Evolutionary conservation across 1,140 invertebrate genomes (phyloP), one percentile per base, ranked within the genome.

Genomic region (Mya arenaria): DNA sequence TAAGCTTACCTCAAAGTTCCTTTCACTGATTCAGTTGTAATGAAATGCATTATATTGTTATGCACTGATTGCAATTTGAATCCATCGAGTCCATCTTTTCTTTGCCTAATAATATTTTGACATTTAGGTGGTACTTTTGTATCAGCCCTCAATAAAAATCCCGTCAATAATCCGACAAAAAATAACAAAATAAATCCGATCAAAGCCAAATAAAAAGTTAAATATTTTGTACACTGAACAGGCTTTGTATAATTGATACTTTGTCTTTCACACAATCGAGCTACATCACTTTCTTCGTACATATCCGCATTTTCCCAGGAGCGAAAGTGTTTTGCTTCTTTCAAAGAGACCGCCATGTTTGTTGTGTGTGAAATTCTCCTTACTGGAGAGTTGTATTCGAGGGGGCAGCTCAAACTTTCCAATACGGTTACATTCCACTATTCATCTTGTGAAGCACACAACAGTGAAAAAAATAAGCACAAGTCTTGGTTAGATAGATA

Each of bases 341-440:
- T 72, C 69, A 72, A 72, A 72, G 69, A 52, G 48, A 44, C 69
- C 69, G 69, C 69, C 69, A 72, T 72, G 41, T 72, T 72, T 72
- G 48, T 56, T 37, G 3, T 72, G 69, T 56, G 37, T 17, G 39
- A 6, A 1, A 34, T 25, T 37, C 28, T 56, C 19, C 69, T 44
- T 56, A 72, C 56, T 44, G 56, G 58, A 55, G 69, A 55, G 39
- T 10, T 36, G 44, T 72, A 48, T 72, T 55, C 56, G 58, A 72
- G 13, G n/a, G 44, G n/a, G 44, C n/a, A 13, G 44, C 44, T 13
- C n/a, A 48, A n/a, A 48, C 44, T 13, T 48, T 48, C 44, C 13
- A 48, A 48, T 13, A 48, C 44, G 44, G 44, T 13, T 48, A 48
- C 44, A 13, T 13, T 48, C 44, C n/a, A 48, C 44, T 48, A 48